Evolutionary conservation across 2,888 invertebrate species (phyloP).

Genomic region (Chirona hameri): DNA sequence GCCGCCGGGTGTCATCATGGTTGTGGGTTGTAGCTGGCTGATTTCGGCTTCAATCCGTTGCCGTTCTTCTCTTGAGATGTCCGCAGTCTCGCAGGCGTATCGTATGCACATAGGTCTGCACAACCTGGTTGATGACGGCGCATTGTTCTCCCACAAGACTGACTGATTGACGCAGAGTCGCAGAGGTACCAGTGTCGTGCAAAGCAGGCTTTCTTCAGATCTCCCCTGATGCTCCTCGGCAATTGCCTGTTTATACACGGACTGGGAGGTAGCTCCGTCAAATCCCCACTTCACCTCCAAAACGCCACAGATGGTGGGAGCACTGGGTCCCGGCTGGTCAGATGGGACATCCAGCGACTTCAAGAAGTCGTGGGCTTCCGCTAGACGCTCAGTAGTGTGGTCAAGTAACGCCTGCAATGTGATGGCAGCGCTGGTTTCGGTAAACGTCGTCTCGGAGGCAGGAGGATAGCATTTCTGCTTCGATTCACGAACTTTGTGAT

Average conservation of each 20-base stretch:
- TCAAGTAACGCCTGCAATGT: not conserved
- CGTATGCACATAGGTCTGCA: not conserved
- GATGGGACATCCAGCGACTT: not conserved
- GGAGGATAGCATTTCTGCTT: not conserved
- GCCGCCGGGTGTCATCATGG: too few species aligned
- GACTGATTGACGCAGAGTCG: not conserved
- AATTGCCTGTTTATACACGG: too few species aligned
- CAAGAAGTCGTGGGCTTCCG: not conserved
- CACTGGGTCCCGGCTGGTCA: not conserved
- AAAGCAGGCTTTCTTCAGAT: not conserved
- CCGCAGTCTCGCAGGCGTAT: not conserved
- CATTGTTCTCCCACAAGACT: not conserved
- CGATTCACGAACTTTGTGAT: not conserved
- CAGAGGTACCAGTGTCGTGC: not conserved
- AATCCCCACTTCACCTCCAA: not conserved
- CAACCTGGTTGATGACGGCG: not conserved
- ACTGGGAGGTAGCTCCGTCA: not conserved
- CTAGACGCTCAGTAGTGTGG: not conserved
- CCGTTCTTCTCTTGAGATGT: not conserved
- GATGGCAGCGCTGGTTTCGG: not conserved
- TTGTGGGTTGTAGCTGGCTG: too few species aligned
- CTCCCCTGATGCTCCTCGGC: too few species aligned
- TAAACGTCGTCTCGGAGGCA: not conserved
- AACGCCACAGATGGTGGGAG: not conserved
- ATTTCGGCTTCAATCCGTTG: not conserved